These are phyloP conservation scores for Zaprionus lachaisei DNA, from an alignment of 1,140 invertebrate species.

Conservation along the genomic window DNA sequence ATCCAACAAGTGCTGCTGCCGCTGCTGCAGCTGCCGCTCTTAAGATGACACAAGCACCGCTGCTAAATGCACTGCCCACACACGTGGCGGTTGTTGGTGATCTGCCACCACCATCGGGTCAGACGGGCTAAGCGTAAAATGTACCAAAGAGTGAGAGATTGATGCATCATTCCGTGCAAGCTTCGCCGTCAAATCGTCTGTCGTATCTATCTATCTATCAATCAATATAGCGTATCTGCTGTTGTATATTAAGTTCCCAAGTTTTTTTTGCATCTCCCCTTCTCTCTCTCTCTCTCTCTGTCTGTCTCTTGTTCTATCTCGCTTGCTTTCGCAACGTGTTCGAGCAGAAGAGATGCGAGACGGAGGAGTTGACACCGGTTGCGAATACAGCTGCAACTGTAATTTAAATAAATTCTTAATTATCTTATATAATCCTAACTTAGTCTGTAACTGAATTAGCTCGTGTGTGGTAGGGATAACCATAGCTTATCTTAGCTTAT, in stretches of 20 bases:
- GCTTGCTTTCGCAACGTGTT: not conserved
- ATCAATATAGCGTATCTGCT: slow-evolving; percentile 10
- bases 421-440: not conserved
- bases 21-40: not conserved
- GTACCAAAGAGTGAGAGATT: not conserved
- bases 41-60: not conserved
- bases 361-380: not conserved
- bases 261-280: not conserved
- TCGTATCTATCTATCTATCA: not conserved
- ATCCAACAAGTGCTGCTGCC: not conserved
- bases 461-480: not conserved
- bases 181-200: not conserved
- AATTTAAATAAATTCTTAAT: slow-evolving; percentile 5
- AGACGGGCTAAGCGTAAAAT: slow-evolving; percentile 33
- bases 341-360: not conserved
- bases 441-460: not conserved
- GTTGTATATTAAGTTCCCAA: slow-evolving; percentile 48
- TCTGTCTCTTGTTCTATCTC: not conserved
- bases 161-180: slow-evolving; percentile 4
- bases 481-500: too few relatives aligned
- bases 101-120: slow-evolving; percentile 31
- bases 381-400: not conserved
- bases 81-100: slow-evolving; percentile 15
- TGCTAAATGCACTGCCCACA: slow-evolving; percentile 23
- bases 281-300: slow-evolving; percentile 7